Evolutionary conservation across 2,113 vertebrate species (phyloP).

Genomic region (Grallaria varia): DNA sequence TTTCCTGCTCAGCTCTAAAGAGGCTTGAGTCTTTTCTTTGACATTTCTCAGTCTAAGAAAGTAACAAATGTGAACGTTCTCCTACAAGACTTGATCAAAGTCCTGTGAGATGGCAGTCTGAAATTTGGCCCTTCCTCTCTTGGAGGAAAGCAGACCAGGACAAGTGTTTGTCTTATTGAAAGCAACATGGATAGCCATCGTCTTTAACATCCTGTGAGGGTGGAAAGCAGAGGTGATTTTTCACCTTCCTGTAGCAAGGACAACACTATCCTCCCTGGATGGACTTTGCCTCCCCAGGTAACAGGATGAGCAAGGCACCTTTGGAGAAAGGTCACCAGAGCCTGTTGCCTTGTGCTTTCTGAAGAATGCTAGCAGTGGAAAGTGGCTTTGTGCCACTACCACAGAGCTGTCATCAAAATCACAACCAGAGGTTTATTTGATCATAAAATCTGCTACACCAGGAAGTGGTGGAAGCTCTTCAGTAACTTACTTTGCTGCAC

Average conservation of each 20-base stretch:
- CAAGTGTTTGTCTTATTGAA: not conserved
- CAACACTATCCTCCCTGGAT: not conserved
- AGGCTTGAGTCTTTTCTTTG: not conserved
- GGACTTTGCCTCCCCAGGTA: not conserved
- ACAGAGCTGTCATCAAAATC: not conserved
- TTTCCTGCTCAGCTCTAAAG: not conserved
- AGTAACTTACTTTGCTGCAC: not conserved
- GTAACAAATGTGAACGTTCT: not conserved
- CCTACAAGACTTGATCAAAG: not conserved
- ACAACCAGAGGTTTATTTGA: not conserved
- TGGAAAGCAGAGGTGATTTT: not conserved
- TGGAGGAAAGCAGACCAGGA: rapidly evolving
- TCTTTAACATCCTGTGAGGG: not conserved
- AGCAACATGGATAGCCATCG: not conserved
- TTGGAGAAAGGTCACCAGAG: not conserved
- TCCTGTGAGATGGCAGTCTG: not conserved
- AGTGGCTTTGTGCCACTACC: not conserved
- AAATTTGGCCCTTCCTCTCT: not conserved
- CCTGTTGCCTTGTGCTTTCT: not conserved
- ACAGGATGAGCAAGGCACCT: not conserved
- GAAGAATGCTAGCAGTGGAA: not conserved
- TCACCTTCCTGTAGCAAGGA: not conserved
- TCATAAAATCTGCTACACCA: not conserved
- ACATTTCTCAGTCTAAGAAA: not conserved
- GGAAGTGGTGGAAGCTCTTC: not conserved